Percentiles rank a stretch among this genome's conserved stretches.
Conservation (phyloP, 1,140 invertebrate genomes). For the Brachionus calyciflorus region DNA sequence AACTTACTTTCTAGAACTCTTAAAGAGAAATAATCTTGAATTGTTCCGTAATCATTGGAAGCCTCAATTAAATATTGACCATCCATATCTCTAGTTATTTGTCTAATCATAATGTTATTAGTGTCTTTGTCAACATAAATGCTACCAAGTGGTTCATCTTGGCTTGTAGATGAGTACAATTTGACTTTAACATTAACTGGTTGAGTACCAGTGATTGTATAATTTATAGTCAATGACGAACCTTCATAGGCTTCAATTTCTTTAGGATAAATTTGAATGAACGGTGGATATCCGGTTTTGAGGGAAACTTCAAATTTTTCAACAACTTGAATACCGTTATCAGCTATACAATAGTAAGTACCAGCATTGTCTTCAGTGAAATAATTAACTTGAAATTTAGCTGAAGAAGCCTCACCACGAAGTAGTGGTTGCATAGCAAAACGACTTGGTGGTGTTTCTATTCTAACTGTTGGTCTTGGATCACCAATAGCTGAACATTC, state of each 20-base stretch:
- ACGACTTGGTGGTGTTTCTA: constrained; percentile 1
- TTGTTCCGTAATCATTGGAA: constrained; percentile 24
- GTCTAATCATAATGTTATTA: constrained; percentile 12
- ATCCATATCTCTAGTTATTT: constrained; percentile 41
- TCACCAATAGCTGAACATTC: constrained; percentile 32
- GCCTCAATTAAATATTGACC: constrained; percentile 41
- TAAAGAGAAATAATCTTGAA: constrained; percentile 32
- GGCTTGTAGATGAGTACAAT: constrained; percentile 29
- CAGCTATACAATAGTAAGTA: constrained; percentile 38
- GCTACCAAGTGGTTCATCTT: not conserved
- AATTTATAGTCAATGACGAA: constrained; percentile 43
- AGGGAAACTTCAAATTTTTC: constrained; percentile 27
- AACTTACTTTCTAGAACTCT: constrained; percentile 30
- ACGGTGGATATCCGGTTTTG: constrained; percentile 13
- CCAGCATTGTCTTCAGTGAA: constrained; percentile 41
- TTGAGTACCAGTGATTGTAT: constrained; percentile 29
- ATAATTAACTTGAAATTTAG: constrained; percentile 35
- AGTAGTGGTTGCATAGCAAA: too few species aligned
- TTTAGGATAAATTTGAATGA: constrained; percentile 41
- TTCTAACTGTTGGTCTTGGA: constrained; percentile 25
- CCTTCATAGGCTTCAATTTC: constrained; percentile 35
- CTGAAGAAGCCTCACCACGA: not conserved
- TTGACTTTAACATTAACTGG: constrained; percentile 16
- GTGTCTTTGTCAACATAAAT: constrained; percentile 35
- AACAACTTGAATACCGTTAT: constrained; percentile 17